These are phyloP conservation scores for Percopsis omiscomaycus DNA, from an alignment of 2,797 vertebrate species.

Conservation along the genomic window DNA sequence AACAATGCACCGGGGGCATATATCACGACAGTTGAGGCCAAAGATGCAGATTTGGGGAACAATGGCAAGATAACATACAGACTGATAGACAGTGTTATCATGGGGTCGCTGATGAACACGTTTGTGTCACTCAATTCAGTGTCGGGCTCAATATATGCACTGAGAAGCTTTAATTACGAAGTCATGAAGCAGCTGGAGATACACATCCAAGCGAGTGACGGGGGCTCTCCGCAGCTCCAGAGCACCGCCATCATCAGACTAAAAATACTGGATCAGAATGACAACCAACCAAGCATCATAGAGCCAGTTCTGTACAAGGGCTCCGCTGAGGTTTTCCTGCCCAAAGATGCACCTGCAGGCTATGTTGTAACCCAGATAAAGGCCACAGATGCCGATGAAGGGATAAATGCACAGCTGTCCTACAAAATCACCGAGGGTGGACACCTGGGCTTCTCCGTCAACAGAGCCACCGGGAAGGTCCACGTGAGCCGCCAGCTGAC, in stretches of 20 bases:
- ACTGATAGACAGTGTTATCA: slow-evolving; percentile 84
- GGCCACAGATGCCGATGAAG: slow-evolving; percentile 89
- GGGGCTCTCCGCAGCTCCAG: slow-evolving; percentile 89
- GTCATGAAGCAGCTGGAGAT: slow-evolving; percentile 87
- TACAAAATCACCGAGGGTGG: slow-evolving; percentile 84
- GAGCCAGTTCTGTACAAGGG: slow-evolving; percentile 86
- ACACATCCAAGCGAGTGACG: slow-evolving; percentile 87
- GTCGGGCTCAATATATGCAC: slow-evolving; percentile 89
- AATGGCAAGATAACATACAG: slow-evolving; percentile 89
- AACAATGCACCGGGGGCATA: slow-evolving; percentile 91
- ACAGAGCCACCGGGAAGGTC: slow-evolving; percentile 87
- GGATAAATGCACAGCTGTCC: slow-evolving; percentile 85
- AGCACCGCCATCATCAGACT: slow-evolving; percentile 86
- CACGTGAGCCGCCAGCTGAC: slow-evolving; percentile 83
- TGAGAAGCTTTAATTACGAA: slow-evolving; percentile 94
- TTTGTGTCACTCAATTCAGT: slow-evolving; percentile 91
- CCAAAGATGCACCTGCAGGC: slow-evolving; percentile 84
- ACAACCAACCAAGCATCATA: slow-evolving; percentile 86
- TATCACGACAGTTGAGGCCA: slow-evolving; percentile 85
- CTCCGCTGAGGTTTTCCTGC: slow-evolving; percentile 86
- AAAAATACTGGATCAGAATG: slow-evolving; percentile 92
- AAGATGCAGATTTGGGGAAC: slow-evolving; percentile 84
- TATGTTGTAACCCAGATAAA: slow-evolving; percentile 88
- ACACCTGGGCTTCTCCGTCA: slow-evolving; percentile 84
- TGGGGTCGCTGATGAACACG: slow-evolving; percentile 85